Evolutionary conservation across 2,113 vertebrate genomes (phyloP).

Genomic region (Menidia beryllina): DNA sequence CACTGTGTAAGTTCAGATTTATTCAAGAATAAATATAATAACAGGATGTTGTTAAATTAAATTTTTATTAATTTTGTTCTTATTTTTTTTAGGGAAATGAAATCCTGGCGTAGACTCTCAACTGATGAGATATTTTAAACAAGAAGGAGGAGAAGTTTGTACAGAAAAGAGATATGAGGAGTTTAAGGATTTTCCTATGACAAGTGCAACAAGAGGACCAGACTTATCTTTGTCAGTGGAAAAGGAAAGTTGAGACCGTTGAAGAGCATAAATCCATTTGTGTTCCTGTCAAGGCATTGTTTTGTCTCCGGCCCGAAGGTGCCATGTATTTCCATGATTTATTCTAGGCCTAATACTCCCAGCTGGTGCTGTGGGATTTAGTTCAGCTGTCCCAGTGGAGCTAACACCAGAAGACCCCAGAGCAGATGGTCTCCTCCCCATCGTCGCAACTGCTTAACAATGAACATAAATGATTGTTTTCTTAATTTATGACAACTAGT

Average conservation of each 20-base stretch:
- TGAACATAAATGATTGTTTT: constrained; percentile 42
- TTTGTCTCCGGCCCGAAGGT: constrained; percentile 57
- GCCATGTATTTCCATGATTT: constrained; percentile 60
- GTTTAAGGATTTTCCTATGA: constrained; percentile 13
- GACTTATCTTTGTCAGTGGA: constrained; percentile 2
- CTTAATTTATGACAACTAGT: constrained; percentile 61
- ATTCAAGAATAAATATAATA: rapidly evolving
- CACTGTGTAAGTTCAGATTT: constrained; percentile 73
- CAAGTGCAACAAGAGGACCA: constrained; percentile 9
- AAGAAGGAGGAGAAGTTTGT: neutral
- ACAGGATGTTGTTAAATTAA: neutral
- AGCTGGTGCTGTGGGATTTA: constrained; percentile 76
- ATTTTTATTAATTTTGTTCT: neutral
- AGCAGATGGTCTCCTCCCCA: constrained; percentile 75
- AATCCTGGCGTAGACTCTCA: constrained; percentile 78
- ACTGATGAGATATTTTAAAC: constrained; percentile 61
- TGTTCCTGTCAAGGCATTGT: constrained; percentile 50
- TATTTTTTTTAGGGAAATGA: constrained; percentile 72
- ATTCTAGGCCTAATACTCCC: constrained; percentile 75
- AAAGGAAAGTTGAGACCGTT: constrained; percentile 12
- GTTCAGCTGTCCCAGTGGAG: constrained; percentile 74
- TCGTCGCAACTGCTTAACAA: constrained; percentile 10
- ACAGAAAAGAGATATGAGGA: neutral
- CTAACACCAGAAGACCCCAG: constrained; percentile 43
- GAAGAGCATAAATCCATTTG: constrained; percentile 33